A percentile compares a stretch with the other conserved stretches of the same genome.
These are phyloP conservation scores for Formica selysi DNA, from an alignment of 1,140 invertebrate genomes.

Conservation along the genomic window DNA sequence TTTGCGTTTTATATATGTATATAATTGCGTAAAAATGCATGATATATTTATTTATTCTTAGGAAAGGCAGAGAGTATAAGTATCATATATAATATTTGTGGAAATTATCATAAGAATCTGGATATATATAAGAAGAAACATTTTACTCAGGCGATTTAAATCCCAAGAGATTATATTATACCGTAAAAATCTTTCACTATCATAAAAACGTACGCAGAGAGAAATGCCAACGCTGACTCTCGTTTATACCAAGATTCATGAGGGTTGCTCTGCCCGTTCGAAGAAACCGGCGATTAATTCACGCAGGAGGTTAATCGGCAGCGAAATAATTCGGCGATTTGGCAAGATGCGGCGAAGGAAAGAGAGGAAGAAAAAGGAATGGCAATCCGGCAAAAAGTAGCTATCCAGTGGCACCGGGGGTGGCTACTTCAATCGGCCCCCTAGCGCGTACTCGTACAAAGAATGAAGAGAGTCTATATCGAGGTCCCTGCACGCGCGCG, in stretches of 20 bases:
- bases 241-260: constrained; percentile 54
- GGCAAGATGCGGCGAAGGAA: constrained; percentile 61
- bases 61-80: not conserved
- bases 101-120: not conserved
- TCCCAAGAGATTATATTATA: constrained; percentile 10
- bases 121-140: not conserved
- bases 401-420: constrained; percentile 49
- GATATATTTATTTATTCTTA: not conserved
- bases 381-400: constrained; percentile 48
- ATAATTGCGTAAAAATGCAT: not conserved
- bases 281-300: constrained; percentile 57
- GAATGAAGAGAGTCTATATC: constrained; percentile 63
- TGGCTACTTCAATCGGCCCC: constrained; percentile 70
- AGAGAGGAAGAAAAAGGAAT: not conserved
- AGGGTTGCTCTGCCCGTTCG: constrained; percentile 31
- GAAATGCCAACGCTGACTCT: constrained; percentile 22
- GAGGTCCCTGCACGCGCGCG: constrained; percentile 21
- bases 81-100: not conserved
- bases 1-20: not conserved
- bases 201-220: constrained; percentile 15
- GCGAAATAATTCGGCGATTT: constrained; percentile 59
- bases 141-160: not conserved
- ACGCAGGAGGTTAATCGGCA: constrained; percentile 58
- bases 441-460: constrained; percentile 53
- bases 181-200: not conserved